A percentile compares a stretch with the other conserved stretches of the same genome.
Conservation (phyloP, 2,797 vertebrate species). For the Clarias platycephalus region DNA sequence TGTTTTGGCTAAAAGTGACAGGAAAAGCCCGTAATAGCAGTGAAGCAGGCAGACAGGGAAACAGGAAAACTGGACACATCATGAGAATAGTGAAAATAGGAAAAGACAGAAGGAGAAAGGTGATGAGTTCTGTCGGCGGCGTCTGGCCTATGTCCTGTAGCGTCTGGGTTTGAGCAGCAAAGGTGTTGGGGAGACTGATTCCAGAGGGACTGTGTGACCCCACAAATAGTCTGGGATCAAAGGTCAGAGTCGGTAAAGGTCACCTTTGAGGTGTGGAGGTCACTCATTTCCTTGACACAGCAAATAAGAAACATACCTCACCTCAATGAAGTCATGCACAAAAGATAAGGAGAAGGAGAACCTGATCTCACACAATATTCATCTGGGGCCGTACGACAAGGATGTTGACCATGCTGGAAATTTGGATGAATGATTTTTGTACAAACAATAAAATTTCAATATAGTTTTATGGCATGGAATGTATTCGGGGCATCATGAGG, state of each 20-base stretch:
- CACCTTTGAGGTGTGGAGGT: constrained; percentile 39
- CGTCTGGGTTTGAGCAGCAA: constrained; percentile 32
- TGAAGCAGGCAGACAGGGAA: constrained; percentile 18
- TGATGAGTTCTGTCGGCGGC: constrained; percentile 14
- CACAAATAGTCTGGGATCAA: constrained; percentile 50
- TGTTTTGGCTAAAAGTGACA: constrained; percentile 5
- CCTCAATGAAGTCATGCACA: constrained; percentile 7
- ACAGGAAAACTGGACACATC: constrained; percentile 26
- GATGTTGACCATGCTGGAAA: background rate
- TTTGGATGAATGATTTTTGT: constrained; percentile 18
- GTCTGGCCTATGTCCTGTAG: constrained; percentile 49
- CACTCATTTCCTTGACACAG: constrained; percentile 42
- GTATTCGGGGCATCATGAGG: background rate
- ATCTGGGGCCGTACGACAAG: constrained; percentile 6
- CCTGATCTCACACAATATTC: constrained; percentile 23
- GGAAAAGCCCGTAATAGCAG: background rate
- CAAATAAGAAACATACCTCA: constrained; percentile 56
- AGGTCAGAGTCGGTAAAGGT: constrained; percentile 38
- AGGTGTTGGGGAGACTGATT: constrained; percentile 48
- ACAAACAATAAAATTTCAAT: background rate
- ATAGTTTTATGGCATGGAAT: background rate
- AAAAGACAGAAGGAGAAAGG: constrained; percentile 3
- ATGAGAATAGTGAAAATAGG: constrained; percentile 24
- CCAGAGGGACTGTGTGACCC: constrained; percentile 52
- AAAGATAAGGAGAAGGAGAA: background rate